These are phyloP conservation scores for Norana najaformis DNA, from an alignment of 2,888 invertebrate species.

Conservation along the genomic window DNA sequence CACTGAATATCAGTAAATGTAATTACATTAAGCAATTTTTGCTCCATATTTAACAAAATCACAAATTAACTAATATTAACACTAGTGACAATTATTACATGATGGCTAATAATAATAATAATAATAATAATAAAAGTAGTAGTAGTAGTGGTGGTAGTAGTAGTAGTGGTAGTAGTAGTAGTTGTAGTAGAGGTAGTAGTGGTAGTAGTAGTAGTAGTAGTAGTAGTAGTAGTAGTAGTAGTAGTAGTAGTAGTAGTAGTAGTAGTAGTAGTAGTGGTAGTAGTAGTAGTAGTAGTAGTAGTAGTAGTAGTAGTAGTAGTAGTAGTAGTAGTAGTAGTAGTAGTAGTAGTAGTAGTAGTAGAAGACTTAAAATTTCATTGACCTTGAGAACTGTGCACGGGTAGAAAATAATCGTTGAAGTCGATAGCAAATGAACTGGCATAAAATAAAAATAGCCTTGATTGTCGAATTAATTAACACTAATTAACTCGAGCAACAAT, in stretches of 20 bases:
- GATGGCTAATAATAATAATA: not conserved
- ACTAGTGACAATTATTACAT: not conserved
- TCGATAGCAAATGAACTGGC: not conserved
- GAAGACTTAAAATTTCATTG: not conserved
- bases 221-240: not conserved
- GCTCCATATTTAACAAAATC: too few relatives aligned
- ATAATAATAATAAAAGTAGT: not conserved
- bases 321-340: not conserved
- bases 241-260: not conserved
- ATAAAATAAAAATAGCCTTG: too few relatives aligned
- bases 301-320: not conserved
- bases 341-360: not conserved
- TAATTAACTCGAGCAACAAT: not conserved
- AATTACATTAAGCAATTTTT: not conserved
- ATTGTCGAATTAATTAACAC: not conserved
- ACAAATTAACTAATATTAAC: too few relatives aligned
- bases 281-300: not conserved
- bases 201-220: not conserved
- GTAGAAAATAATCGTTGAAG: not conserved
- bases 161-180: not conserved
- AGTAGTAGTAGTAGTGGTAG: not conserved
- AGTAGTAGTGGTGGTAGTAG: not conserved
- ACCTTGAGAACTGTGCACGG: not conserved
- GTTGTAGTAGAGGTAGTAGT: not conserved
- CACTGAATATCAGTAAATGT: not conserved